phyloP scores from a whole-genome alignment of 1,140 invertebrate species.

The Caenorhabditis elegans region DNA sequence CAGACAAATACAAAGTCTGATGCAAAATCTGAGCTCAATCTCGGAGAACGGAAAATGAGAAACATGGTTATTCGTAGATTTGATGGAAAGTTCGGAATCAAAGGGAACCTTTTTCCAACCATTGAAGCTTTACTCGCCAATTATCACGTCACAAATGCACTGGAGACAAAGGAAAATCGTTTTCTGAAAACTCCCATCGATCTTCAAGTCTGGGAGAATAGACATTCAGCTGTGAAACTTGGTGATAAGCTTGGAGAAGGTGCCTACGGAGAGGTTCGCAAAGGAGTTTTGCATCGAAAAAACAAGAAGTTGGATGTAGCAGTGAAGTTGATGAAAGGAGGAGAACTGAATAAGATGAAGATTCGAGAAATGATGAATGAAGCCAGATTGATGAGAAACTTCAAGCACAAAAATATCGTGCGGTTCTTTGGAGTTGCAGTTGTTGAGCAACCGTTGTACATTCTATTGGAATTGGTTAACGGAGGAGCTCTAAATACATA shows the following conservation, averaged over 20 bases:
- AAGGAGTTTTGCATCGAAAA: constrained; percentile 6
- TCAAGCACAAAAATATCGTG: constrained; percentile 93
- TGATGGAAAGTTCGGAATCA: not conserved
- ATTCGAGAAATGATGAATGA: constrained; percentile 77
- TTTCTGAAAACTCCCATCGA: not conserved
- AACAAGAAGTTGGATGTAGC: not conserved
- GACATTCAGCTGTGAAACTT: not conserved
- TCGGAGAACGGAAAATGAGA: not conserved
- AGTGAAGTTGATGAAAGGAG: constrained; percentile 4
- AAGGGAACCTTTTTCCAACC: not conserved
- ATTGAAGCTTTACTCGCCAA: constrained; percentile 10
- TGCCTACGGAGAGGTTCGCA: constrained; percentile 8
- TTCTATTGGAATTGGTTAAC: constrained; percentile 84
- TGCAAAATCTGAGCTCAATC: not conserved
- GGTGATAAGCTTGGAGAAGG: constrained; percentile 25
- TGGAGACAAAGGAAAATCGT: not conserved
- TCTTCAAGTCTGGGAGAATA: not conserved
- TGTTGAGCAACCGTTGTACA: constrained; percentile 96
- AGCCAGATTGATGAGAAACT: constrained; percentile 90
- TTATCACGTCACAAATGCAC: not conserved
- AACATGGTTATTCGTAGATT: not conserved
- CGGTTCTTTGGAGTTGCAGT: constrained; percentile 95
- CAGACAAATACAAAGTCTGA: not conserved
- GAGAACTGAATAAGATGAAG: constrained; percentile 29
- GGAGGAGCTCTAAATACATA: constrained; percentile 18